phyloP scores from a whole-genome alignment of 1,140 invertebrate species.

The Cylas formicarius region DNA sequence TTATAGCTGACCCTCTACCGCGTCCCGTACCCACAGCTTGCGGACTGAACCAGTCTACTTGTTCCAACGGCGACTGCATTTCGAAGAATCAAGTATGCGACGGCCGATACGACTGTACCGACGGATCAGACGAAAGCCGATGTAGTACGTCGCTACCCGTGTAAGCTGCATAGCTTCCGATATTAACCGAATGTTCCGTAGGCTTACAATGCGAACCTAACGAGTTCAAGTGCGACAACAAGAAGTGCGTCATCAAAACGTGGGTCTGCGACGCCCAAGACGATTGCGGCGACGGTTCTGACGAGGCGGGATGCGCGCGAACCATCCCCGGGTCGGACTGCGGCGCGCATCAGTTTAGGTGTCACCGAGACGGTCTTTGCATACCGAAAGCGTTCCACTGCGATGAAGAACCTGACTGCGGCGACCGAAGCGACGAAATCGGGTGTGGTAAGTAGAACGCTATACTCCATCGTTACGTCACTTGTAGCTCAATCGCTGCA shows the following conservation, averaged over 20 bases:
- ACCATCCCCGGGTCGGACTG: slow-evolving; percentile 61
- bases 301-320: slow-evolving; percentile 61
- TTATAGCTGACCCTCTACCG: no score
- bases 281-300: slow-evolving; percentile 88
- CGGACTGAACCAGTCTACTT: slow-evolving; percentile 74
- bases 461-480: not conserved
- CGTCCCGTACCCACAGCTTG: slow-evolving; percentile 62
- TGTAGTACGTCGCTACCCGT: slow-evolving; percentile 62
- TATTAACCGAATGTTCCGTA: not conserved
- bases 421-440: slow-evolving; percentile 84
- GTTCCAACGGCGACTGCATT: slow-evolving; percentile 87
- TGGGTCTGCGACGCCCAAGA: slow-evolving; percentile 87
- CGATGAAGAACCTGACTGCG: slow-evolving; percentile 78
- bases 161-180: not conserved
- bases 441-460: slow-evolving; percentile 61
- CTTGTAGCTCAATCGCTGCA: no score
- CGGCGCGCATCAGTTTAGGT: slow-evolving; percentile 74
- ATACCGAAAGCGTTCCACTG: slow-evolving; percentile 92
- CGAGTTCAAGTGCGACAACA: slow-evolving; percentile 82
- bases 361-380: slow-evolving; percentile 71
- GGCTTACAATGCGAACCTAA: slow-evolving; percentile 78
- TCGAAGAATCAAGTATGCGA: slow-evolving; percentile 74
- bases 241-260: slow-evolving; percentile 82
- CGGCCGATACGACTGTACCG: slow-evolving; percentile 70
- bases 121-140: slow-evolving; percentile 81